These are phyloP conservation scores for Danaus plexippus DNA, from an alignment of 1,140 invertebrate genomes.

Conservation along the genomic window DNA sequence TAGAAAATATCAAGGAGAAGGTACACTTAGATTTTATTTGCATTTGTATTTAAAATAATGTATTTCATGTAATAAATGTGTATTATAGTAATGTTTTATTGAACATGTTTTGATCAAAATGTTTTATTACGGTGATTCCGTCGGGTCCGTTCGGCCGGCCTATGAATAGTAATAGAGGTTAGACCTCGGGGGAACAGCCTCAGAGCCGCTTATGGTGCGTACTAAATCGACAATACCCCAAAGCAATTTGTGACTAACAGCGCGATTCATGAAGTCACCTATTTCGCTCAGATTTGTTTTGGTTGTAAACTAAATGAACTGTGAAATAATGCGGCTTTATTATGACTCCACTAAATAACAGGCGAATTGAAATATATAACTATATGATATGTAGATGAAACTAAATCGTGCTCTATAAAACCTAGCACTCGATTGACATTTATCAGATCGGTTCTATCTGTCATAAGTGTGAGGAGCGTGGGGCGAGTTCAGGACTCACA, in stretches of 20 bases:
- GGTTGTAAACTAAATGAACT: slow-evolving; percentile 9
- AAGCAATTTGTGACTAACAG: slow-evolving; percentile 46
- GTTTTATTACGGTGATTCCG: slow-evolving; percentile 20
- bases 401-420: too few relatives aligned
- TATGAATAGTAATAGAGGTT: slow-evolving; percentile 67
- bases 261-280: slow-evolving; percentile 46
- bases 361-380: too few relatives aligned
- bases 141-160: slow-evolving; percentile 45
- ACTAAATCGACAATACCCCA: slow-evolving; percentile 63
- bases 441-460: too few relatives aligned
- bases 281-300: slow-evolving; percentile 43
- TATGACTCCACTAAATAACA: too few relatives aligned
- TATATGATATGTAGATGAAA: too few relatives aligned
- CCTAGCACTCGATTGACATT: too few relatives aligned
- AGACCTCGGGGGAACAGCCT: slow-evolving; percentile 42
- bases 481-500: slow-evolving; percentile 55
- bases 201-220: slow-evolving; percentile 63
- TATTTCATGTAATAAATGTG: too few relatives aligned
- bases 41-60: too few relatives aligned
- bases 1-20: too few relatives aligned
- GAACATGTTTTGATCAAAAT: slow-evolving; percentile 6
- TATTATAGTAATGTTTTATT: too few relatives aligned
- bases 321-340: slow-evolving; percentile 7
- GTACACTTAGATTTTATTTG: too few relatives aligned
- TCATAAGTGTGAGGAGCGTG: slow-evolving; percentile 6